Evolutionary conservation across 2,113 vertebrate species (phyloP).

Genomic region (Aphelocoma coerulescens): DNA sequence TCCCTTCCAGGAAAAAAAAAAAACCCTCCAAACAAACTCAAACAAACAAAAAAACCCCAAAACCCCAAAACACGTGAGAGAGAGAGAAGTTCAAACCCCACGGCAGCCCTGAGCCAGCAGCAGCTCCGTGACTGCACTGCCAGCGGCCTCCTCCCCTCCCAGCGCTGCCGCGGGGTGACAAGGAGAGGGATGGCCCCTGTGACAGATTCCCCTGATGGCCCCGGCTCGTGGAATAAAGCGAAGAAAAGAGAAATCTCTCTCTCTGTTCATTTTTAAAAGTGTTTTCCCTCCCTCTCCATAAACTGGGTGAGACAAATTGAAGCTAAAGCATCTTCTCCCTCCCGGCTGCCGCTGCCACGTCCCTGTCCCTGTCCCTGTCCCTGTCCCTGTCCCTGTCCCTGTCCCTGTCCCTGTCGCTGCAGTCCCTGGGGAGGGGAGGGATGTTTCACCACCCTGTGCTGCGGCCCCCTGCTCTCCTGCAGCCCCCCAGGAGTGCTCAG

Average conservation of each 20-base stretch:
- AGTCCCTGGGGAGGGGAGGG: not conserved
- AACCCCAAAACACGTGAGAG: not conserved
- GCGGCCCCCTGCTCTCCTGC: not conserved
- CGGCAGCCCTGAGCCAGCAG: not conserved
- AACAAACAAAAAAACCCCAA: not conserved
- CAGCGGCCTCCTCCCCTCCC: not conserved
- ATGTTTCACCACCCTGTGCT: not conserved
- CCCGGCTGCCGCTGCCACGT: rapidly evolving
- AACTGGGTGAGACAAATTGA: not conserved
- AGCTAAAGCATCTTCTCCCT: not conserved
- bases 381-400: not conserved
- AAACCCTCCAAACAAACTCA: not conserved
- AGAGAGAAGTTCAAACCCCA: not conserved
- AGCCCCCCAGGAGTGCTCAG: not conserved
- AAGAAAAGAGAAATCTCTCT: not conserved
- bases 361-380: not conserved
- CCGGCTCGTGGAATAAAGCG: not conserved
- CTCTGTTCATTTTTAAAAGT: constrained; percentile 1
- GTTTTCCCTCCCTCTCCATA: not conserved
- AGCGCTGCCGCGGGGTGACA: not conserved
- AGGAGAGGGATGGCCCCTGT: not conserved
- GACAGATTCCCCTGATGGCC: not conserved
- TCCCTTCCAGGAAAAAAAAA: not conserved
- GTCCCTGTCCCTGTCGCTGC: too few relatives aligned
- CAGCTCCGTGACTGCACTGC: not conserved